phyloP scores from a whole-genome alignment of 2,888 invertebrate genomes.

The Stramonita haemastoma region DNA sequence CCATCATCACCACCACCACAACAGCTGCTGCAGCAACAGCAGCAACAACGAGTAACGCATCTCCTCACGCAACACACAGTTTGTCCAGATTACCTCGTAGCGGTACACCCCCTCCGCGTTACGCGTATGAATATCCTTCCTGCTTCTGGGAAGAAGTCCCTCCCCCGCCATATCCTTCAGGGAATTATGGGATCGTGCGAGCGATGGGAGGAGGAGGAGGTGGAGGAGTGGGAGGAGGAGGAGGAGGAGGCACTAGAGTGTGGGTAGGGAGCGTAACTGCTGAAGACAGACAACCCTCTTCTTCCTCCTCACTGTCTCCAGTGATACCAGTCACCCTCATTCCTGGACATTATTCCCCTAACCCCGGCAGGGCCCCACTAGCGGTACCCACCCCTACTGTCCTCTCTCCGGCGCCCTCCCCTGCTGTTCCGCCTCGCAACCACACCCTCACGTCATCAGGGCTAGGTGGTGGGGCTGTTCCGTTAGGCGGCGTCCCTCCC shows the following conservation, averaged over 20 bases:
- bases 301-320: too few relatives aligned
- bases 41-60: neutral
- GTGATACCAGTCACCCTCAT: neutral
- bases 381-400: constrained; percentile 36
- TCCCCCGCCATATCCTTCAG: constrained; percentile 45
- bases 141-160: constrained; percentile 52
- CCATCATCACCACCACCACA: too few relatives aligned
- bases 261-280: neutral
- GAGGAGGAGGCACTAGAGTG: neutral
- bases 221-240: neutral
- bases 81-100: too few relatives aligned
- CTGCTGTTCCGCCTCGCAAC: constrained; percentile 9
- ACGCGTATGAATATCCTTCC: constrained; percentile 48
- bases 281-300: neutral
- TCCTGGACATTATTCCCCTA: neutral
- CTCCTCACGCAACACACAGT: too few relatives aligned
- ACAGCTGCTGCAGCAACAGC: too few relatives aligned
- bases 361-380: constrained; percentile 16
- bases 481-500: too few relatives aligned
- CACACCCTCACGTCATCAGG: neutral
- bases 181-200: constrained; percentile 15
- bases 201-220: neutral
- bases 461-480: neutral
- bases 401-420: constrained; percentile 30
- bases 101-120: constrained; percentile 30